Conservation (phyloP, 2,113 vertebrate genomes). For the Irena cyanogastra region DNA sequence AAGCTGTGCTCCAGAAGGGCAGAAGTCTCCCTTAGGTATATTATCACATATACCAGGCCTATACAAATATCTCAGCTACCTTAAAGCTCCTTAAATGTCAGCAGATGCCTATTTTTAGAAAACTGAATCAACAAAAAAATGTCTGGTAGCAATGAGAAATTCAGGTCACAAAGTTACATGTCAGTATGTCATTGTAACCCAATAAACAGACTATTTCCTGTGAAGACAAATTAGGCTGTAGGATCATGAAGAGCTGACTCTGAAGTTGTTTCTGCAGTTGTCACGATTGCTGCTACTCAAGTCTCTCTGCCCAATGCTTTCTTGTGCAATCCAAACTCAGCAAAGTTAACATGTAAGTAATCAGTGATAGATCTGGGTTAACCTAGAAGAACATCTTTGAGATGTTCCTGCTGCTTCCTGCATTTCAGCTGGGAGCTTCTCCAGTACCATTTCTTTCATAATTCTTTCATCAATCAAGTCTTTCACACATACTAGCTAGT, state of each 20-base stretch:
- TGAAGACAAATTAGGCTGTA: background rate
- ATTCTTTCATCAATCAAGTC: background rate
- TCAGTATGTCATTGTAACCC: background rate
- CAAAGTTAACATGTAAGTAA: background rate
- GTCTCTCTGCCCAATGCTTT: background rate
- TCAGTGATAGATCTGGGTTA: background rate
- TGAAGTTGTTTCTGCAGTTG: background rate
- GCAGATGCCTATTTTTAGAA: background rate
- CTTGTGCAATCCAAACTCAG: background rate
- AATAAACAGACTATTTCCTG: background rate
- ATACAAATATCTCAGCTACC: background rate
- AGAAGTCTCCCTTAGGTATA: background rate
- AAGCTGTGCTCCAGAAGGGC: background rate
- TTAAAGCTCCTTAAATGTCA: background rate
- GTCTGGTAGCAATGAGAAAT: background rate
- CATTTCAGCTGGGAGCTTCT: background rate
- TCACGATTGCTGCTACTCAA: background rate
- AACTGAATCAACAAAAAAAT: background rate
- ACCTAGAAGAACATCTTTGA: background rate
- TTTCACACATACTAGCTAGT: background rate
- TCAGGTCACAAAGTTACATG: background rate
- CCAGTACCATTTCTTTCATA: background rate
- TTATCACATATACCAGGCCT: background rate
- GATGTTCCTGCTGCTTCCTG: background rate
- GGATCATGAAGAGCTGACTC: background rate